phyloP scores from a whole-genome alignment of 2,797 vertebrate genomes.

The Tiaroga cobitis region DNA sequence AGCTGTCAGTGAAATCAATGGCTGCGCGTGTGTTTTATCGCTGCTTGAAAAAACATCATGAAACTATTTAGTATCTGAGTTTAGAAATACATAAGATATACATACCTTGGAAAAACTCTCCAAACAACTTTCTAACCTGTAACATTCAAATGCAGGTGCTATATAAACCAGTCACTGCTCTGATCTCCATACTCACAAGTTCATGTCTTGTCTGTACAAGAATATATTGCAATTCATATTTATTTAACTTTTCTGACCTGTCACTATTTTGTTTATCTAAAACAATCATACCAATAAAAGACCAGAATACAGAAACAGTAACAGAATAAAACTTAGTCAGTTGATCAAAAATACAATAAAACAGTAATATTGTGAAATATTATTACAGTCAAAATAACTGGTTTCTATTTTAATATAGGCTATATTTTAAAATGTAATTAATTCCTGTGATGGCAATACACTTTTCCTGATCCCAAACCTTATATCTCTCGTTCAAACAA shows the following conservation, averaged over 20 bases:
- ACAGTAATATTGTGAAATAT: neutral
- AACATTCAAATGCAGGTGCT: neutral
- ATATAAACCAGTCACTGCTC: neutral
- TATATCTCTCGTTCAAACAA: neutral
- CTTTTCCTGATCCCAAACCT: neutral
- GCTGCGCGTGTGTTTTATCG: neutral
- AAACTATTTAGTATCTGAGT: constrained; percentile 5
- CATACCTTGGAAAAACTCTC: neutral
- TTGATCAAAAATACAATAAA: neutral
- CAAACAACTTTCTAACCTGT: neutral
- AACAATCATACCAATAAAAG: neutral
- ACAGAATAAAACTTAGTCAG: neutral
- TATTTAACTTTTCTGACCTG: neutral
- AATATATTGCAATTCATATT: neutral
- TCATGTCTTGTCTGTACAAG: neutral
- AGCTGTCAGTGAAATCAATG: constrained; percentile 2
- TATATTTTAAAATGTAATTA: too few relatives aligned
- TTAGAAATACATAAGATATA: neutral
- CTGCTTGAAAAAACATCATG: neutral
- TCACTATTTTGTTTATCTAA: neutral
- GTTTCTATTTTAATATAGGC: neutral
- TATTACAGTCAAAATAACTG: neutral
- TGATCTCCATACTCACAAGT: neutral
- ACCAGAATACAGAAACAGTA: neutral
- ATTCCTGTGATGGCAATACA: neutral